Evolutionary conservation across 2,113 vertebrate genomes (phyloP).

Genomic region (Sminthopsis crassicaudata): DNA sequence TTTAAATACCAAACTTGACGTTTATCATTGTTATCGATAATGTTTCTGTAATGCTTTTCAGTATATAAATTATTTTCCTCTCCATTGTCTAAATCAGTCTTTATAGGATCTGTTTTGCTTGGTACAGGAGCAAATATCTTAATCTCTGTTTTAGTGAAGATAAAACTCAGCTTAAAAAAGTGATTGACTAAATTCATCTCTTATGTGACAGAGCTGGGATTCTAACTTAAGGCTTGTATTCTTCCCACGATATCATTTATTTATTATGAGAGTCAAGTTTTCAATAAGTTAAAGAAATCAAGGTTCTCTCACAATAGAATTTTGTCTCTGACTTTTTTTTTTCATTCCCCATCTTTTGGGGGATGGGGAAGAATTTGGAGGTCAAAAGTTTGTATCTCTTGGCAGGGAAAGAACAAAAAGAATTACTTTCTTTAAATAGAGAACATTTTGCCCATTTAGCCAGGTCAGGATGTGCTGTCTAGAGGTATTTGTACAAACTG

Average conservation of each 20-base stretch:
- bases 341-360: background rate
- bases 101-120: background rate
- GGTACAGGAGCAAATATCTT: background rate
- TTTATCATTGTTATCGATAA: background rate
- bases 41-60: background rate
- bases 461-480: background rate
- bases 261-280: background rate
- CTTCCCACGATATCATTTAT: background rate
- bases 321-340: background rate
- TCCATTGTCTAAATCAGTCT: background rate
- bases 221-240: background rate
- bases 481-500: background rate
- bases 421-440: background rate
- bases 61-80: background rate
- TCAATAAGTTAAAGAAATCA: background rate
- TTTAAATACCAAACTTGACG: conserved; percentile 23
- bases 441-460: background rate
- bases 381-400: background rate
- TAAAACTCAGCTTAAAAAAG: background rate
- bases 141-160: background rate
- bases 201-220: background rate
- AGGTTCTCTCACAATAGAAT: background rate
- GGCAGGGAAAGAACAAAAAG: background rate
- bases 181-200: background rate
- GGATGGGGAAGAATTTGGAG: background rate